Conservation (phyloP, 2,888 invertebrate species). For the Nebria brevicollis region DNA sequence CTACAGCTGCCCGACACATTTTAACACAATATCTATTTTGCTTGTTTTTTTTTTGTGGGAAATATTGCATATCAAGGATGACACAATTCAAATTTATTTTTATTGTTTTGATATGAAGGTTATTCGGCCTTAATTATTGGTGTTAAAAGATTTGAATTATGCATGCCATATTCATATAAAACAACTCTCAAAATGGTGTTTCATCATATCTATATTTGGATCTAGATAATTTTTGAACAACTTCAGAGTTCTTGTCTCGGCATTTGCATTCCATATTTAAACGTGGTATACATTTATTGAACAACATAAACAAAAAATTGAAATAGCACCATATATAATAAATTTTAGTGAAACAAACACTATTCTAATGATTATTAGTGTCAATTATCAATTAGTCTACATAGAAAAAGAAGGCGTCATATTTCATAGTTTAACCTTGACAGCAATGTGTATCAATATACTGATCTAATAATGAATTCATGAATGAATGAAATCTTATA, state of each 20-base stretch:
- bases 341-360: neutral
- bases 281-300: neutral
- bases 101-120: neutral
- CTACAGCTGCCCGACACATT: slow-evolving; percentile 14
- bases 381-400: neutral
- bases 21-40: neutral
- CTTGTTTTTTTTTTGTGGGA: neutral
- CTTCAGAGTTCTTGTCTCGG: neutral
- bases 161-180: neutral
- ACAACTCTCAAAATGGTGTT: neutral
- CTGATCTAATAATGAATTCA: neutral
- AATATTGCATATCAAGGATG: neutral
- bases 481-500: slow-evolving; percentile 1
- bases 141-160: neutral
- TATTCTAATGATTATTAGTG: neutral
- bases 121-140: neutral
- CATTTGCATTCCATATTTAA: neutral
- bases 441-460: slow-evolving; percentile 1
- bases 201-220: neutral
- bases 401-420: neutral
- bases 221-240: neutral
- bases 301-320: neutral
- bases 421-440: neutral
- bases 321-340: no score
- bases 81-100: neutral